phyloP scores from a whole-genome alignment of 2,888 invertebrate genomes.

The Clistopyga incitator region DNA sequence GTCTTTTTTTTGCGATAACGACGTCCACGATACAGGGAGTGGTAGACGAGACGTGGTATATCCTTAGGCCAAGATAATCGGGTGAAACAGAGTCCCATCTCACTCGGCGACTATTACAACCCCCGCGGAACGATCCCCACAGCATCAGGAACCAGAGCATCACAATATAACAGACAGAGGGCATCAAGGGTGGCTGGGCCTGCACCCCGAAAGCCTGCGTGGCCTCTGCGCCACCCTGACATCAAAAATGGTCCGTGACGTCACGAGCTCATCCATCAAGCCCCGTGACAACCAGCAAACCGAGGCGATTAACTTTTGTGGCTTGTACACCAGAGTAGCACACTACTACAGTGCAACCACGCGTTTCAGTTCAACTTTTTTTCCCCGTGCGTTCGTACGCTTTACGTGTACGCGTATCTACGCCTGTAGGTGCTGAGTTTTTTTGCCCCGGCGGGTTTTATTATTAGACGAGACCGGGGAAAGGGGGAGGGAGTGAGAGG shows the following conservation, averaged over 20 bases:
- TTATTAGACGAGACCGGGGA: constrained; percentile 48
- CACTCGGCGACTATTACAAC: constrained; percentile 29
- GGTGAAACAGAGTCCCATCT: constrained; percentile 33
- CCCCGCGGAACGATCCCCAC: constrained; percentile 29
- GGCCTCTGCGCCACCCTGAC: constrained; percentile 6
- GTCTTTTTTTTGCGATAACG: constrained; percentile 19
- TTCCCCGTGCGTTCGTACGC: constrained; percentile 29
- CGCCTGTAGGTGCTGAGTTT: constrained; percentile 15
- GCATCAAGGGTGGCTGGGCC: constrained; percentile 42
- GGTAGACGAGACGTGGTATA: constrained; percentile 25
- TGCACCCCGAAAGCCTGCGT: constrained; percentile 42
- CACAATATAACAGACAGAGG: constrained; percentile 36
- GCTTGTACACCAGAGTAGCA: constrained; percentile 33
- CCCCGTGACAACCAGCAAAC: constrained; percentile 73
- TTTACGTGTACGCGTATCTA: constrained; percentile 18
- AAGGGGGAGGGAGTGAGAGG: constrained; percentile 33
- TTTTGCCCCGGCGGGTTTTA: constrained; percentile 42
- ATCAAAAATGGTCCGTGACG: constrained; percentile 67
- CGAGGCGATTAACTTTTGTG: constrained; percentile 75
- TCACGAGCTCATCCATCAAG: constrained; percentile 74
- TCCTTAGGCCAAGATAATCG: constrained; percentile 40
- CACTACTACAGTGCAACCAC: constrained; percentile 19
- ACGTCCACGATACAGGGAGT: neutral
- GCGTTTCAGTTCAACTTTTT: constrained; percentile 40
- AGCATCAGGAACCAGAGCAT: constrained; percentile 26